Evolutionary conservation across 2,797 vertebrate species (phyloP), one percentile per base, ranked within the genome.

Genomic region (Smutsia gigantea): DNA sequence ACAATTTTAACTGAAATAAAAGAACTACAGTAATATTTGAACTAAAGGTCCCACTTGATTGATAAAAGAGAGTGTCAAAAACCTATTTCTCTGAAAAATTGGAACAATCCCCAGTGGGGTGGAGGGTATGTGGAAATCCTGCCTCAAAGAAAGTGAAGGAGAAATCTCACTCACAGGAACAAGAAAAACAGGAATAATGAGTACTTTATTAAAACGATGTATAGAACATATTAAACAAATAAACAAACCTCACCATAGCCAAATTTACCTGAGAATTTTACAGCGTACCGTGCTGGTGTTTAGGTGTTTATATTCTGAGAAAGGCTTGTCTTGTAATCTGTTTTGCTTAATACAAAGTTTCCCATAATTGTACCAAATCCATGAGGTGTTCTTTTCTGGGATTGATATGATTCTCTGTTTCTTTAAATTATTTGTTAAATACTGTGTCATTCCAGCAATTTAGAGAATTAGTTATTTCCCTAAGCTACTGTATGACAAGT

Each of bases 61-160:
- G 51, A 93, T 94, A 77, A 84, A 83, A 88, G n/a, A 92, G 39
- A 72, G 9, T 93, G 55, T 68, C 29, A 95, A 91, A 90, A 82
- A 79, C 25, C 7, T 34, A 95, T 93, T 96, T 94, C 51, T 92
- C 97, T 94, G 17, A 97, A 96, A 87, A 68, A 92, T 81, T 87
- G 68, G 6, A 88, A 93, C 93, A 10, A 89, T 68, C 3, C 23
- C 15, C 46, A 29, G 14, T 91, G 42, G 34, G 7, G 0, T 1
- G 81, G 4, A 4, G 5, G 25, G 2, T 31, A 23, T 77, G 4
- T 83, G 27, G 1, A 96, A 83, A 97, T 88, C 29, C 42, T 82
- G 3, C 29, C 46, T 84, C 46, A 84, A 53, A 86, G 5, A 83
- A 78, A 83, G 92, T 25, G 5, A 95, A 34, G 19, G 15, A 72